Conservation (phyloP, 1,140 invertebrate genomes). For the Calosoma granatense region DNA sequence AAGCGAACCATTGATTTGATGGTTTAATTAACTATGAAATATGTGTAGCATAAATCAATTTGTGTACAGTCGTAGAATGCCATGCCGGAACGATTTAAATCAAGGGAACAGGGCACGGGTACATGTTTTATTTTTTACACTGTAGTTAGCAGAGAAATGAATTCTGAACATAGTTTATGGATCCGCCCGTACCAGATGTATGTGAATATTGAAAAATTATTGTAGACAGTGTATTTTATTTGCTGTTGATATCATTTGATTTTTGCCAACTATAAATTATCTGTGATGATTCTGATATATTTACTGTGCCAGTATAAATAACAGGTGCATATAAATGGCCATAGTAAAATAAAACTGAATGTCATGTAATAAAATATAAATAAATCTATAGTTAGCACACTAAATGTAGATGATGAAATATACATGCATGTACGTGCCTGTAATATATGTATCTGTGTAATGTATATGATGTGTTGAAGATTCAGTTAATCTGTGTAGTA, state of each 20-base stretch:
- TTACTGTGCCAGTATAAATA: too few species aligned
- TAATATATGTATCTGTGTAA: too few species aligned
- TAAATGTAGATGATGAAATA: too few species aligned
- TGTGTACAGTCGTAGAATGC: background rate
- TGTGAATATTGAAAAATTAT: background rate
- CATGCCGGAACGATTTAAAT: background rate
- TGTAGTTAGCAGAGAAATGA: background rate
- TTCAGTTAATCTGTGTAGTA: too few species aligned
- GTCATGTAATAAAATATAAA: too few species aligned
- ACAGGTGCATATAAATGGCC: too few species aligned
- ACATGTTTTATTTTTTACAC: background rate
- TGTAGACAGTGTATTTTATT: background rate
- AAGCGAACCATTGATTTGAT: conserved; percentile 3
- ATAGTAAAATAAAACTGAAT: too few species aligned
- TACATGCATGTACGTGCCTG: too few species aligned
- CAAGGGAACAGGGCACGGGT: background rate
- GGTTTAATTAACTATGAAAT: conserved; percentile 9
- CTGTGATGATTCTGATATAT: too few species aligned
- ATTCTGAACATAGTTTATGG: background rate
- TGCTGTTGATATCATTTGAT: background rate
- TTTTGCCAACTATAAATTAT: too few species aligned
- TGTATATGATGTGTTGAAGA: too few species aligned
- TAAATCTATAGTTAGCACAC: too few species aligned
- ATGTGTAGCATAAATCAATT: conserved; percentile 4
- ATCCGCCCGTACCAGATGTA: background rate